Conservation (phyloP, 1,140 invertebrate genomes). For the Heliconius hermathena region DNA sequence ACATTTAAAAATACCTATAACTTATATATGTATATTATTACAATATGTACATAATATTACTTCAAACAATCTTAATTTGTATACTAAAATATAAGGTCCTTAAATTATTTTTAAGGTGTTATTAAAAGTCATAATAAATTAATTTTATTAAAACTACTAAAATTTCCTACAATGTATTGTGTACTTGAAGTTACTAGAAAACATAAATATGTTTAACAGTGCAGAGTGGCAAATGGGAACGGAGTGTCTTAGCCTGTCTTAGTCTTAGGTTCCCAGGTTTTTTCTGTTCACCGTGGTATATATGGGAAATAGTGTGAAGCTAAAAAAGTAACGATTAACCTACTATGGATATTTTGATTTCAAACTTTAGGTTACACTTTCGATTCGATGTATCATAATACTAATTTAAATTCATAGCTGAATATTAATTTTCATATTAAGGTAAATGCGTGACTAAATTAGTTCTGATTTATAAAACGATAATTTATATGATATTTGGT, state of each 20-base stretch:
- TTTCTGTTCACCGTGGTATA: no score
- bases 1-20: not conserved
- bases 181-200: not conserved
- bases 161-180: not conserved
- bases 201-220: not conserved
- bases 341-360: not conserved
- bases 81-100: not conserved
- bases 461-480: not conserved
- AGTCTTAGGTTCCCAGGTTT: no score
- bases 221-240: not conserved
- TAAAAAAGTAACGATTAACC: not conserved
- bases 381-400: not conserved
- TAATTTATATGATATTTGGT: constrained; percentile 10
- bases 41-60: not conserved
- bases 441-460: constrained; percentile 1
- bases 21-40: not conserved
- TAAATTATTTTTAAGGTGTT: constrained; percentile 6
- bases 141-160: constrained; percentile 4
- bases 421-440: constrained; percentile 11
- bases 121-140: constrained; percentile 15
- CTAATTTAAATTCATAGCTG: constrained; percentile 7
- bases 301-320: no score
- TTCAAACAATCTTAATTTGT: not conserved
- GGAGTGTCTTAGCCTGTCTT: no score
- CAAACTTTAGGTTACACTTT: not conserved